Conservation (phyloP, 2,888 invertebrate genomes). For the Euzetes globulus region DNA sequence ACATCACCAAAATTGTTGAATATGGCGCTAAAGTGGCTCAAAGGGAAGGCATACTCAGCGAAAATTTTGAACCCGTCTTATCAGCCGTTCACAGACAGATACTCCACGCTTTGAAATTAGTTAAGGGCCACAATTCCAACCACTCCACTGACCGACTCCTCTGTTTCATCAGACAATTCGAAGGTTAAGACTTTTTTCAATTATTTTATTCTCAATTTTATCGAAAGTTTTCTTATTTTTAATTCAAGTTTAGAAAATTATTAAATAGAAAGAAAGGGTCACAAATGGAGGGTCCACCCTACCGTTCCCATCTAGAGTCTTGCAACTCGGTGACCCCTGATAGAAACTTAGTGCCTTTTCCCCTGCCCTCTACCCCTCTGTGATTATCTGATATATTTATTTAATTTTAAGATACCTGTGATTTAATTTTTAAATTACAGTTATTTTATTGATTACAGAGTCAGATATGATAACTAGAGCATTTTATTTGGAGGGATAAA, state of each 20-base stretch:
- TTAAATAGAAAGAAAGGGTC: no score
- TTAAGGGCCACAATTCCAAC: conserved; percentile 14
- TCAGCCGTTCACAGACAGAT: conserved; percentile 42
- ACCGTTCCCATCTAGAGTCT: no score
- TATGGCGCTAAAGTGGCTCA: conserved; percentile 41
- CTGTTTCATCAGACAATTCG: conserved; percentile 42
- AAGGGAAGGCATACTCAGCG: conserved; percentile 40
- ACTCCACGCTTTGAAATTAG: conserved; percentile 40
- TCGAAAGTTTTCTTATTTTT: neutral
- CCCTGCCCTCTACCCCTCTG: no score
- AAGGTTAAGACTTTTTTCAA: conserved; percentile 21
- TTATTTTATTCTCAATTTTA: neutral
- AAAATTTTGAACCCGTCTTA: conserved; percentile 28
- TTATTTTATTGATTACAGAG: no score
- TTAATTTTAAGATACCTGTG: no score
- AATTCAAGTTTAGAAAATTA: neutral
- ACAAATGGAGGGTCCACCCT: no score
- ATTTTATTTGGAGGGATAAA: no score
- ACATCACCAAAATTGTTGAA: conserved; percentile 40
- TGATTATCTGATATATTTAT: no score
- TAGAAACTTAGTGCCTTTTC: no score
- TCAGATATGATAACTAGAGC: no score
- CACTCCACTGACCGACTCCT: conserved; percentile 37
- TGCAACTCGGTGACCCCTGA: no score
- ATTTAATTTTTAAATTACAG: no score